phyloP scores from a whole-genome alignment of 2,888 invertebrate species.

The Desoria tigrina region DNA sequence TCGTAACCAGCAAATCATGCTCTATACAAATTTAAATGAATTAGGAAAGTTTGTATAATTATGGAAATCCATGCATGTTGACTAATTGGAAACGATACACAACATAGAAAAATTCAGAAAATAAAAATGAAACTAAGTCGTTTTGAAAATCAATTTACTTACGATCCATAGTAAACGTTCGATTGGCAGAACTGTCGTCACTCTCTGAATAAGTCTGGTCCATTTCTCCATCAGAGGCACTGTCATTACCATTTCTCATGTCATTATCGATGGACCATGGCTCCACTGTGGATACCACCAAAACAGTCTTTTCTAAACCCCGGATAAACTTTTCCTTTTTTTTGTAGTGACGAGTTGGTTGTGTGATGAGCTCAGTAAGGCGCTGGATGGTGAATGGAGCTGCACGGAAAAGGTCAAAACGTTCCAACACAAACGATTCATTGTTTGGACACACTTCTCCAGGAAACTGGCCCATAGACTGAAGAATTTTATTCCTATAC shows the following conservation, averaged over 20 bases:
- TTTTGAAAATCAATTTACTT: too few relatives aligned
- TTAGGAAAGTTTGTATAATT: too few relatives aligned
- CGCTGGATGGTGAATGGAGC: constrained; percentile 96
- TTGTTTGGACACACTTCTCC: constrained; percentile 41
- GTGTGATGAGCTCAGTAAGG: constrained; percentile 87
- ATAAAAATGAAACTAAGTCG: too few relatives aligned
- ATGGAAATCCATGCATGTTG: too few relatives aligned
- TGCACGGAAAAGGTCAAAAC: constrained; percentile 49
- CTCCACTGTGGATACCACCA: constrained; percentile 71
- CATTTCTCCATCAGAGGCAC: constrained; percentile 25
- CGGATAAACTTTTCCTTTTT: constrained; percentile 95
- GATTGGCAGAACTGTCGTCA: constrained; percentile 23
- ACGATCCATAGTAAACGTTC: constrained; percentile 25
- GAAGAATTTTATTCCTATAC: constrained; percentile 46
- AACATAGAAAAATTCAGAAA: too few relatives aligned
- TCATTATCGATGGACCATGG: constrained; percentile 54
- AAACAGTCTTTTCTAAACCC: constrained; percentile 91
- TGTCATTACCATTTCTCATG: constrained; percentile 42
- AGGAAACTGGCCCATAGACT: constrained; percentile 45
- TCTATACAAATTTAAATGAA: not conserved
- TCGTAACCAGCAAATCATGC: not conserved
- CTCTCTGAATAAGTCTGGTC: constrained; percentile 27
- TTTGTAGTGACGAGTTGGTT: constrained; percentile 90
- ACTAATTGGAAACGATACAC: too few relatives aligned
- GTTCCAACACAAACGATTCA: constrained; percentile 45